Percentiles rank a stretch among this genome's conserved stretches.
These are phyloP conservation scores for Andrena flavipes DNA, from an alignment of 2,888 invertebrate genomes.

Conservation along the genomic window DNA sequence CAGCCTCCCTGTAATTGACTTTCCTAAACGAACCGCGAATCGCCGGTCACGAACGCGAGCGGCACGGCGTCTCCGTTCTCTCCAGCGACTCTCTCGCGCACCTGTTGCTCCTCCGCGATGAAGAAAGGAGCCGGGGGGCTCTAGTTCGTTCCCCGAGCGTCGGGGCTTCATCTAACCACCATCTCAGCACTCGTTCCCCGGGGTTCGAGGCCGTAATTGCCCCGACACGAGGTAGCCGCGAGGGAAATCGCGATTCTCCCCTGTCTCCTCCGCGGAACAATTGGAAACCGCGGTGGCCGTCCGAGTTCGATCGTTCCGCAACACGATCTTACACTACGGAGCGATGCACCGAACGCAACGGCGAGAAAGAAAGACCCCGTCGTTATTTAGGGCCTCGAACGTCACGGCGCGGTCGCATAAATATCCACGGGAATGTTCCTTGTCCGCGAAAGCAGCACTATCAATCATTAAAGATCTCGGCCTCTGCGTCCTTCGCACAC, in stretches of 20 bases:
- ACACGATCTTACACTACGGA: conserved; percentile 8
- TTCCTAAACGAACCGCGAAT: conserved; percentile 38
- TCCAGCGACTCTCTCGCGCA: conserved; percentile 8
- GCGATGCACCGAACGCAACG: conserved; percentile 15
- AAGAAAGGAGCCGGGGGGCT: background rate
- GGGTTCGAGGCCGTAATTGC: conserved; percentile 13
- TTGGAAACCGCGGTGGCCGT: conserved; percentile 52
- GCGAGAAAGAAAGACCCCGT: conserved; percentile 33
- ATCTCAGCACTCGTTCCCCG: background rate
- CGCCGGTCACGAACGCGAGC: conserved; percentile 32
- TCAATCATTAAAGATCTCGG: conserved; percentile 80
- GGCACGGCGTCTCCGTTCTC: conserved; percentile 4
- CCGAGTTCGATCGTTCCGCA: conserved; percentile 23
- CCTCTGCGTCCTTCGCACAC: conserved; percentile 50
- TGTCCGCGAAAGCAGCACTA: conserved; percentile 74
- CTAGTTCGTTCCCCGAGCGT: background rate
- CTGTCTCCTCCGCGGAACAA: conserved; percentile 33
- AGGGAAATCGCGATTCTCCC: conserved; percentile 42
- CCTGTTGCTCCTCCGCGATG: conserved; percentile 34
- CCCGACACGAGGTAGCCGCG: conserved; percentile 25
- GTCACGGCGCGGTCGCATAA: conserved; percentile 74
- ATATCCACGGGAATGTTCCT: conserved; percentile 79
- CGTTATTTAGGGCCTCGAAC: conserved; percentile 69
- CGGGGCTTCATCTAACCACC: conserved; percentile 23
- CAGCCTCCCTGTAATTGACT: conserved; percentile 34